Evolutionary conservation across 2,113 vertebrate species (phyloP).

Genomic region (Zosterops pallidus): DNA sequence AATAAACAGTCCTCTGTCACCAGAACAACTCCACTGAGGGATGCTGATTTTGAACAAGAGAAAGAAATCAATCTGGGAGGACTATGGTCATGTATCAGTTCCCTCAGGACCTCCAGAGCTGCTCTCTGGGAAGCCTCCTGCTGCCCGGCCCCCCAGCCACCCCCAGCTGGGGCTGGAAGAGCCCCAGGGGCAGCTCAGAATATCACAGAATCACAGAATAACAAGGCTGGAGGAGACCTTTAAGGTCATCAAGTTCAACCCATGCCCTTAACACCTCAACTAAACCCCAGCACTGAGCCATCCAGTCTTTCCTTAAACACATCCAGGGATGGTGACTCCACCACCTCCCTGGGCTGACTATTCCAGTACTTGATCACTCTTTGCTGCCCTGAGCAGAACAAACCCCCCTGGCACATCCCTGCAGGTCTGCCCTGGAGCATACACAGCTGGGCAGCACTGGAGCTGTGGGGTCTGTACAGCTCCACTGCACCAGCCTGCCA

Average conservation of each 20-base stretch:
- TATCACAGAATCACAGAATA: background rate
- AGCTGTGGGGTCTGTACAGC: background rate
- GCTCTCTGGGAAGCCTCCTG: background rate
- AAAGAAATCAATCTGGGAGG: background rate
- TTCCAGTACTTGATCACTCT: background rate
- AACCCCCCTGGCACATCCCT: background rate
- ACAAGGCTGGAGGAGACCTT: background rate
- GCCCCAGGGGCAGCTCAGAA: background rate
- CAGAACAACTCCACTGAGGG: background rate
- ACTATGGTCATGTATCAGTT: background rate
- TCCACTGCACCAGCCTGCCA: background rate
- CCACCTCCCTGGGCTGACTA: fast-evolving
- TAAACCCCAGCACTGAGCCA: background rate
- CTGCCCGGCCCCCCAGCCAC: background rate
- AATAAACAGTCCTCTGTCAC: background rate
- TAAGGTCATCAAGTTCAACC: fast-evolving
- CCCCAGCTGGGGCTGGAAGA: background rate
- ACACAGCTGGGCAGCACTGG: fast-evolving
- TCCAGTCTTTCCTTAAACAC: background rate
- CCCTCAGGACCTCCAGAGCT: background rate
- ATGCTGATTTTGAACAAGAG: background rate
- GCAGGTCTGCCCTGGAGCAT: background rate
- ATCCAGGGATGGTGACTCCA: background rate
- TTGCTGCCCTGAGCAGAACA: background rate
- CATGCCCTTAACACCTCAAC: background rate